Percentiles rank a stretch among this genome's conserved stretches.
Conservation (phyloP, 1,140 invertebrate genomes). For the Triops longicaudatus region DNA sequence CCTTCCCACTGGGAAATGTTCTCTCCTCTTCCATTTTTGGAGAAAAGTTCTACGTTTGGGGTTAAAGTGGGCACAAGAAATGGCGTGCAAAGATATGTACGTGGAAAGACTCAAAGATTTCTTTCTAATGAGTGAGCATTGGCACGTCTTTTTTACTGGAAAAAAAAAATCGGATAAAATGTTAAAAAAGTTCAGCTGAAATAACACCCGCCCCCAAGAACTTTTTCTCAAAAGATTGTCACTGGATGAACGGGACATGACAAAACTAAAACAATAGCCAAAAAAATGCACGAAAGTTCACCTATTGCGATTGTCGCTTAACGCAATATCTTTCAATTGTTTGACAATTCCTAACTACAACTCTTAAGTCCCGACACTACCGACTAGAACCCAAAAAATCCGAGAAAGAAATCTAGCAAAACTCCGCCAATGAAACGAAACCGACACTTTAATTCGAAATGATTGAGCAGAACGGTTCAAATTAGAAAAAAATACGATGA, state of each 20-base stretch:
- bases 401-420: background rate
- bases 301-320: conserved; percentile 7
- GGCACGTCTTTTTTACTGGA: background rate
- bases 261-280: background rate
- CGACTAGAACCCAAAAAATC: conserved; percentile 14
- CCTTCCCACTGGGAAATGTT: background rate
- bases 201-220: background rate
- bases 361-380: background rate
- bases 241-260: background rate
- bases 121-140: background rate
- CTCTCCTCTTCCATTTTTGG: background rate
- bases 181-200: background rate
- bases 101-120: conserved; percentile 12
- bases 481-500: background rate
- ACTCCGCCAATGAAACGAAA: background rate
- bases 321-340: conserved; percentile 9
- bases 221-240: background rate
- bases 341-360: background rate
- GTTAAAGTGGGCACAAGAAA: background rate
- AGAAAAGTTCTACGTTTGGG: conserved; percentile 15
- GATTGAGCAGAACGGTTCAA: no score
- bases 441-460: background rate
- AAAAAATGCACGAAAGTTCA: background rate
- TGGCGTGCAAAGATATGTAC: conserved; percentile 2
- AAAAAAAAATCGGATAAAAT: background rate